Percentiles rank a stretch among this genome's conserved stretches.
Evolutionary conservation across 92 coral and sea anemone genomes (phyloP).

Genomic region (Phenganax marumi): DNA sequence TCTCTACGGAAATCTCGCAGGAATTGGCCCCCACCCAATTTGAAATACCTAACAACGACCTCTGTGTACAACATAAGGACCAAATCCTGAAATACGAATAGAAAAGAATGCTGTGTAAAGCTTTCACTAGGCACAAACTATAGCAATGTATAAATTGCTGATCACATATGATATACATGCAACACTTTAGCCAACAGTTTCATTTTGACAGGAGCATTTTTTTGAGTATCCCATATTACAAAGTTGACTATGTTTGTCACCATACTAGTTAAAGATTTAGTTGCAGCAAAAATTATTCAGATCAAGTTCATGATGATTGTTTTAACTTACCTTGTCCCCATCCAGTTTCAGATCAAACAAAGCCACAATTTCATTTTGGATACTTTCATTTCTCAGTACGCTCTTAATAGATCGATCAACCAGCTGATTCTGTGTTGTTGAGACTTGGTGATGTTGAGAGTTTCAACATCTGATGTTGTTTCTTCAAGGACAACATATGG

Average conservation of each 20-base stretch:
- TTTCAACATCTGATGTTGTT: background rate
- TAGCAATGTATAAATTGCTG: too few relatives aligned
- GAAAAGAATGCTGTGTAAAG: background rate
- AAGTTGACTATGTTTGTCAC: background rate
- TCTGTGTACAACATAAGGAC: background rate
- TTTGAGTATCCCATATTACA: background rate
- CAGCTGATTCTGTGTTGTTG: slow-evolving; percentile 9
- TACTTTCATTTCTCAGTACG: slow-evolving; percentile 6
- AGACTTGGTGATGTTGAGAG: slow-evolving; percentile 15
- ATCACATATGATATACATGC: background rate
- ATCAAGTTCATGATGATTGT: background rate
- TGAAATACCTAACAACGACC: background rate
- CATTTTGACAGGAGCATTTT: background rate
- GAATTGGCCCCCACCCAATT: slow-evolving; percentile 22
- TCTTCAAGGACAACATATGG: background rate
- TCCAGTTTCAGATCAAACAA: slow-evolving; percentile 21
- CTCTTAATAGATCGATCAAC: slow-evolving; percentile 4
- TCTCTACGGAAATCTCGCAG: slow-evolving; percentile 20
- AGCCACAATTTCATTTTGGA: background rate
- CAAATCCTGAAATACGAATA: slow-evolving; percentile 10
- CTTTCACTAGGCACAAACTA: too few relatives aligned
- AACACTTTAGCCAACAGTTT: background rate
- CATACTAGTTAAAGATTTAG: background rate
- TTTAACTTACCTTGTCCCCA: slow-evolving; percentile 19
- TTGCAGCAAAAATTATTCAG: background rate